Conservation (phyloP, 2,113 vertebrate species). For the Lagopus leucura region DNA sequence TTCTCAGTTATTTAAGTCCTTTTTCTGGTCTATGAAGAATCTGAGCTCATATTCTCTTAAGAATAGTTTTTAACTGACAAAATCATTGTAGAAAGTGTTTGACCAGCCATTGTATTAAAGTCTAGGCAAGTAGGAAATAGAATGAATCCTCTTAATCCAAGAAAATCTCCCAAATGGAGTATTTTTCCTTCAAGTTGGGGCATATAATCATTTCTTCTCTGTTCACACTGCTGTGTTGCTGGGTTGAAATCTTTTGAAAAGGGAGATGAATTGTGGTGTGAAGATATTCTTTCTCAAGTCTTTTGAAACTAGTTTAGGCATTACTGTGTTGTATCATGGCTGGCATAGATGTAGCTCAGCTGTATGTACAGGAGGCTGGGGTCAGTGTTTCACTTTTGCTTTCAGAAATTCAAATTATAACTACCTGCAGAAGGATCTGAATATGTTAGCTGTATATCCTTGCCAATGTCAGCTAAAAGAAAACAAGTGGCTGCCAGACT, state of each 20-base stretch:
- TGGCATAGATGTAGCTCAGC: not conserved
- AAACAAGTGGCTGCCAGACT: not conserved
- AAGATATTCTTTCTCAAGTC: not conserved
- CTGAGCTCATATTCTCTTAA: not conserved
- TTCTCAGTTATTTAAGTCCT: not conserved
- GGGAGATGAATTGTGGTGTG: not conserved
- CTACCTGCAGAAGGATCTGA: not conserved
- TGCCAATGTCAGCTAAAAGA: not conserved
- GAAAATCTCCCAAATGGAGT: not conserved
- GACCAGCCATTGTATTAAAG: not conserved
- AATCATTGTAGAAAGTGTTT: not conserved
- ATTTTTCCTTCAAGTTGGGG: not conserved
- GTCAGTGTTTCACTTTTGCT: not conserved
- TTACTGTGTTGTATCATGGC: not conserved
- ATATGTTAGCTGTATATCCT: not conserved
- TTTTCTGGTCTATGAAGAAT: not conserved
- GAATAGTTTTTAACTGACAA: not conserved
- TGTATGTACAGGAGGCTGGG: not conserved
- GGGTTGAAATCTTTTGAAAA: not conserved
- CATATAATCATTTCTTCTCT: not conserved
- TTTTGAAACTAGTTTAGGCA: not conserved
- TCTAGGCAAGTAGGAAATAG: not conserved
- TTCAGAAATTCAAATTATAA: not conserved
- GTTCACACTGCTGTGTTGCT: not conserved
- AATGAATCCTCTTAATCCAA: not conserved